Conservation (phyloP, 1,140 invertebrate species). For the Drosophila suzukii region DNA sequence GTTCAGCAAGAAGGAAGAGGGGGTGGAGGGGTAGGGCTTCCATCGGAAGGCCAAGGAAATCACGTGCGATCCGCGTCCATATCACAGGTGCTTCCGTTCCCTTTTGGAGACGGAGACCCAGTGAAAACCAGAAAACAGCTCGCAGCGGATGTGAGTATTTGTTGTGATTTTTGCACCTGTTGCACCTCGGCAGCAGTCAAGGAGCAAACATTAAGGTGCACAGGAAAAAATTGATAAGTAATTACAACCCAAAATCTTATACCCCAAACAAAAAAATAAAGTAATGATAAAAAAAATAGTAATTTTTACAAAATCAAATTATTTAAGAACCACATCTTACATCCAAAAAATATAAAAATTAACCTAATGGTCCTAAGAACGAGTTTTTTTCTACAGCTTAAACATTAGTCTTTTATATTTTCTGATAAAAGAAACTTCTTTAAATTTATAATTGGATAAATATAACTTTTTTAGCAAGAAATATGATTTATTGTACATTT, state of each 20-base stretch:
- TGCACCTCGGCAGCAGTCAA: slow-evolving; percentile 56
- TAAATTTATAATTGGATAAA: too few relatives aligned
- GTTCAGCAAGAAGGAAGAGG: slow-evolving; percentile 10
- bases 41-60: slow-evolving; percentile 46
- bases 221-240: not conserved
- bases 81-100: slow-evolving; percentile 75
- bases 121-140: slow-evolving; percentile 16
- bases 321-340: too few relatives aligned
- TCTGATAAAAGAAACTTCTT: too few relatives aligned
- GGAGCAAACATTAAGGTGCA: slow-evolving; percentile 24
- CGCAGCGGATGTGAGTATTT: slow-evolving; percentile 73
- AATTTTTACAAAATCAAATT: too few relatives aligned
- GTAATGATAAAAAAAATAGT: too few relatives aligned
- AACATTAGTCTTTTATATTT: too few relatives aligned
- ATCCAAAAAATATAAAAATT: too few relatives aligned
- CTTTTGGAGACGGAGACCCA: slow-evolving; percentile 4
- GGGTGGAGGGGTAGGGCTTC: slow-evolving; percentile 2
- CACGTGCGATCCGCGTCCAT: slow-evolving; percentile 49
- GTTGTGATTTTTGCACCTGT: slow-evolving; percentile 79
- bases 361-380: too few relatives aligned
- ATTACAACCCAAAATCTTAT: too few relatives aligned
- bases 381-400: too few relatives aligned
- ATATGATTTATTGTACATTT: not conserved
- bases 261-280: too few relatives aligned
- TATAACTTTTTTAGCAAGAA: too few relatives aligned